phyloP scores from a whole-genome alignment of 2,888 invertebrate species.

The Amaurobius ferox region DNA sequence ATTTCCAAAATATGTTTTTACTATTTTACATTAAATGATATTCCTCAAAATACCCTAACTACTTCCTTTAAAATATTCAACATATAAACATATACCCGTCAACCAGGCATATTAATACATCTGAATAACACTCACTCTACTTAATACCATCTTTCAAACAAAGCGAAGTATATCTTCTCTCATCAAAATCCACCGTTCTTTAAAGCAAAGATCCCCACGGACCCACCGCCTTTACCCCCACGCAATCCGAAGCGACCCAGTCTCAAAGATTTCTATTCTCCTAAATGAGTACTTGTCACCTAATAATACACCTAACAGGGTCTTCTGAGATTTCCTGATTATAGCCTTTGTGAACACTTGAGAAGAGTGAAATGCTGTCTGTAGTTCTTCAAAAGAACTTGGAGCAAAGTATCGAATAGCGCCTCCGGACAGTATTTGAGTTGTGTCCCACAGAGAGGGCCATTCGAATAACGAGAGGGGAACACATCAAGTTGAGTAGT shows the following conservation, averaged over 20 bases:
- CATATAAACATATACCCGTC: too few species aligned
- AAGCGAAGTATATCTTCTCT: neutral
- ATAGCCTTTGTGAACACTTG: constrained; percentile 5
- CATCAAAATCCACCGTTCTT: neutral
- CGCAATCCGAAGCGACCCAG: neutral
- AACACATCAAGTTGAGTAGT: constrained; percentile 5
- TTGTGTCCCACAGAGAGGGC: neutral
- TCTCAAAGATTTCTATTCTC: neutral
- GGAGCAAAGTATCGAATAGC: neutral
- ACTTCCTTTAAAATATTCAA: too few species aligned
- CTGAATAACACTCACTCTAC: too few species aligned
- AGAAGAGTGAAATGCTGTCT: neutral
- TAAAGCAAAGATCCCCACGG: neutral
- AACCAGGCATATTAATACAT: too few species aligned
- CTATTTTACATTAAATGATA: too few species aligned
- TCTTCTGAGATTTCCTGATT: neutral
- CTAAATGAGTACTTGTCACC: constrained; percentile 1
- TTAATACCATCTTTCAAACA: too few species aligned
- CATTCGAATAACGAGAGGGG: neutral
- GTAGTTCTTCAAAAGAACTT: neutral
- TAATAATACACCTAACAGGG: neutral
- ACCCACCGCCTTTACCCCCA: neutral
- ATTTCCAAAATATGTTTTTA: too few species aligned
- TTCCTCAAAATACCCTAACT: too few species aligned
- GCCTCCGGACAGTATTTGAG: neutral